phyloP scores from a whole-genome alignment of 2,797 vertebrate genomes.

The Jordanella pulchra region DNA sequence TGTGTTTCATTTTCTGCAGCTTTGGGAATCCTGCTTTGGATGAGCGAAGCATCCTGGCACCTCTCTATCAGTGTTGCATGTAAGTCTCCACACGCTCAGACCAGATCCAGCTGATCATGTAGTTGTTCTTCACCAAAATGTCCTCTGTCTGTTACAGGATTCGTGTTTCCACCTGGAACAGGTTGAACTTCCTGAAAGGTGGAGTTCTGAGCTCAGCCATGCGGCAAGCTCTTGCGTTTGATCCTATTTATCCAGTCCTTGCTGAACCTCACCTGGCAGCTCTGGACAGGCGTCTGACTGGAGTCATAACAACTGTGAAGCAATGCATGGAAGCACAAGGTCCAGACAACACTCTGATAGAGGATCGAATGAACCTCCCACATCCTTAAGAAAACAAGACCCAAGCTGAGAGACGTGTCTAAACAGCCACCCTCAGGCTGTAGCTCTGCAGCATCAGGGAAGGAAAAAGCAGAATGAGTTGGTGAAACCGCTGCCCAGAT shows the following conservation, averaged over 20 bases:
- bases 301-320: constrained; percentile 88
- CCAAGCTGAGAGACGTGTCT: neutral
- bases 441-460: constrained; percentile 3
- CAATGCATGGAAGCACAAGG: constrained; percentile 95
- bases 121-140: neutral
- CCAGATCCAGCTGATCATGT: neutral
- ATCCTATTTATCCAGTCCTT: constrained; percentile 90
- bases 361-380: constrained; percentile 96
- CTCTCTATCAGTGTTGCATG: constrained; percentile 99
- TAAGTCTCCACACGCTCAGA: constrained; percentile 73
- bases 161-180: constrained; percentile 96
- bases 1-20: constrained; percentile 70
- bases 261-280: constrained; percentile 87
- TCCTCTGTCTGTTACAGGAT: constrained; percentile 77
- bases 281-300: constrained; percentile 89
- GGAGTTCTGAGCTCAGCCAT: constrained; percentile 89
- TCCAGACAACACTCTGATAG: constrained; percentile 89
- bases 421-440: constrained; percentile 2
- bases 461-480: neutral
- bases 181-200: constrained; percentile 88
- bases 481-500: constrained; percentile 19
- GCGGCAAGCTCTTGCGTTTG: constrained; percentile 87
- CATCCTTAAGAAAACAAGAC: constrained; percentile 83
- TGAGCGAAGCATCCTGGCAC: constrained; percentile 96
- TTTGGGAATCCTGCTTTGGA: constrained; percentile 95